Evolutionary conservation across 2,888 invertebrate genomes (phyloP).

Genomic region (Ganaspis brasiliensis): DNA sequence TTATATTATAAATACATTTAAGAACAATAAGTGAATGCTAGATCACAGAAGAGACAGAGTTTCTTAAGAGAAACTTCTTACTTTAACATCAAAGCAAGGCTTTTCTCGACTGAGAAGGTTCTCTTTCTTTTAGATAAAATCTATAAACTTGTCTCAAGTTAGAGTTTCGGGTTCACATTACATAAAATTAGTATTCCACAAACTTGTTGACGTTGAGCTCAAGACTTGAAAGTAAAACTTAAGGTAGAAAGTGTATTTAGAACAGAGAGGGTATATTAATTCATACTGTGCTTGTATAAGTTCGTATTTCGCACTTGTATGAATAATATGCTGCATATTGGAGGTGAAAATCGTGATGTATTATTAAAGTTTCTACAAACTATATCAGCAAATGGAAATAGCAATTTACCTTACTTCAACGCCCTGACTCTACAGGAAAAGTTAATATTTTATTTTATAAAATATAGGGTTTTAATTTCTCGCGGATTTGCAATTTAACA

Average conservation of each 20-base stretch:
- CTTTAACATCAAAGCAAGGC: slow-evolving; percentile 20
- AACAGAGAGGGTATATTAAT: slow-evolving; percentile 8
- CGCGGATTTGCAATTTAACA: too few relatives aligned
- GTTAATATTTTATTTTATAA: neutral
- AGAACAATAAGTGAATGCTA: slow-evolving; percentile 3
- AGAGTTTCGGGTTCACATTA: neutral
- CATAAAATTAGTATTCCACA: neutral
- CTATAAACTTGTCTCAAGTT: neutral
- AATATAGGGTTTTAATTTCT: neutral
- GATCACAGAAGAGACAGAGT: slow-evolving; percentile 2
- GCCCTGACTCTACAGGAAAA: neutral
- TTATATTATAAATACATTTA: neutral
- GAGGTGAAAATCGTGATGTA: slow-evolving; percentile 12
- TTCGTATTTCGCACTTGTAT: neutral
- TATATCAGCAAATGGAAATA: slow-evolving; percentile 15
- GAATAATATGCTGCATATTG: slow-evolving; percentile 13
- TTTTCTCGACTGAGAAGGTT: neutral
- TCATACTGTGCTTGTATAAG: neutral
- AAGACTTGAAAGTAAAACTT: slow-evolving; percentile 11
- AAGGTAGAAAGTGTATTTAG: neutral
- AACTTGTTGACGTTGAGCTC: slow-evolving; percentile 5
- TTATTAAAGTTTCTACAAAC: slow-evolving; percentile 14
- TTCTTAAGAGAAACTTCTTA: slow-evolving; percentile 2
- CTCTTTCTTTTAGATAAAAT: slow-evolving; percentile 8
- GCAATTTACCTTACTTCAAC: neutral